phyloP scores from a whole-genome alignment of 2,797 vertebrate species.

The Cyprinodon diabolis region DNA sequence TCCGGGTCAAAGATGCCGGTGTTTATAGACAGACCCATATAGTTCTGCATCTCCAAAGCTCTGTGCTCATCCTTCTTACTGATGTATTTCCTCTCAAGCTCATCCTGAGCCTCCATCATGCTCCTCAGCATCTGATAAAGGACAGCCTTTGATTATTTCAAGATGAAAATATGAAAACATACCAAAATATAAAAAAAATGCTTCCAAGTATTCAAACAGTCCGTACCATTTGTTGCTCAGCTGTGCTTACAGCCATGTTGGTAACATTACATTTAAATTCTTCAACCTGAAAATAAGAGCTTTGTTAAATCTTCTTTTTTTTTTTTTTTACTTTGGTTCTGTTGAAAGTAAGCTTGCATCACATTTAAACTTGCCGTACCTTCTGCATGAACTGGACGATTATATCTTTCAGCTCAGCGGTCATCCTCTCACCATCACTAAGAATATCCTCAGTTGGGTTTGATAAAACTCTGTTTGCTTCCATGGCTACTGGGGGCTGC shows the following conservation, averaged over 20 bases:
- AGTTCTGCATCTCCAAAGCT: slow-evolving; percentile 84
- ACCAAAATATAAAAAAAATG: background rate
- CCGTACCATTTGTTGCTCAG: slow-evolving; percentile 84
- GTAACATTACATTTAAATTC: slow-evolving; percentile 81
- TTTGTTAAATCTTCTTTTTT: slow-evolving; percentile 5
- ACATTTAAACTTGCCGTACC: slow-evolving; percentile 63
- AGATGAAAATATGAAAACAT: background rate
- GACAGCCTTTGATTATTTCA: background rate
- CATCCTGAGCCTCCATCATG: slow-evolving; percentile 85
- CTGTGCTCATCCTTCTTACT: slow-evolving; percentile 84
- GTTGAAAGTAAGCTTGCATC: background rate
- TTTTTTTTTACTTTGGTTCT: background rate
- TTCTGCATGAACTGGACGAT: slow-evolving; percentile 84
- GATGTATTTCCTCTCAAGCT: slow-evolving; percentile 87
- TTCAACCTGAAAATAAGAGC: slow-evolving; percentile 81
- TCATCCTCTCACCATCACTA: slow-evolving; percentile 86
- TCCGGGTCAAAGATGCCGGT: slow-evolving; percentile 84
- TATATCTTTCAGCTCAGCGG: slow-evolving; percentile 83
- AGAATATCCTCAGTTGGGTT: slow-evolving; percentile 43
- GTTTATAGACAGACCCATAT: slow-evolving; percentile 75
- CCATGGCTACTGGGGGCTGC: slow-evolving; percentile 6
- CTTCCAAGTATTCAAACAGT: slow-evolving; percentile 3
- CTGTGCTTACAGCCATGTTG: slow-evolving; percentile 66
- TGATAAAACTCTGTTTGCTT: slow-evolving; percentile 4
- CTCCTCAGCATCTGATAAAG: slow-evolving; percentile 82